Conservation (phyloP, 2,888 invertebrate genomes). For the Lithophane leautieri region DNA sequence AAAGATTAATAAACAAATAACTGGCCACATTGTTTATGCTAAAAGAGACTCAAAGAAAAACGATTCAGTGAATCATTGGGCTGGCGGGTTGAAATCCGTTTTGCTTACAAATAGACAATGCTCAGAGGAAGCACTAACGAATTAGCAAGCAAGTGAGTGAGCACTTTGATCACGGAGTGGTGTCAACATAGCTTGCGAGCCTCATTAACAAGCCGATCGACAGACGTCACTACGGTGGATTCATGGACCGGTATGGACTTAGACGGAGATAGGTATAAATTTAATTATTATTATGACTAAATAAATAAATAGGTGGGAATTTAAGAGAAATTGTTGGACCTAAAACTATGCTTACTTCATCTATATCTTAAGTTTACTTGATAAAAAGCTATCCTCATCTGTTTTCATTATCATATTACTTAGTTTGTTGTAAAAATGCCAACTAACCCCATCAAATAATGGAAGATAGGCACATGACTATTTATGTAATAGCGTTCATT, state of each 20-base stretch:
- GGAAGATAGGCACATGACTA: neutral
- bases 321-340: neutral
- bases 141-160: constrained; percentile 65
- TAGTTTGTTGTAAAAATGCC: neutral
- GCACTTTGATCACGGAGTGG: constrained; percentile 83
- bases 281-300: too few relatives aligned
- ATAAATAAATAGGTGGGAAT: constrained; percentile 36
- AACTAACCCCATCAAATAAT: too few relatives aligned
- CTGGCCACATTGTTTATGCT: constrained; percentile 59
- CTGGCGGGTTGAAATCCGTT: constrained; percentile 60
- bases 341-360: neutral
- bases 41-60: constrained; percentile 60
- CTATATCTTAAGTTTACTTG: neutral
- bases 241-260: constrained; percentile 33
- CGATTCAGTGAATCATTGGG: constrained; percentile 65
- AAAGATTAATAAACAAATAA: constrained; percentile 56
- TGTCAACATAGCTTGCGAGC: constrained; percentile 84
- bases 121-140: constrained; percentile 67
- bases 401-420: neutral
- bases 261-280: constrained; percentile 13
- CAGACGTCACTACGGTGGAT: constrained; percentile 70
- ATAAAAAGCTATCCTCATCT: neutral
- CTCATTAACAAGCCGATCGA: constrained; percentile 87
- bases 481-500: neutral
- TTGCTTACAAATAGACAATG: constrained; percentile 82